These are phyloP conservation scores for Euplexia lucipara DNA, from an alignment of 2,888 invertebrate genomes.

Conservation along the genomic window DNA sequence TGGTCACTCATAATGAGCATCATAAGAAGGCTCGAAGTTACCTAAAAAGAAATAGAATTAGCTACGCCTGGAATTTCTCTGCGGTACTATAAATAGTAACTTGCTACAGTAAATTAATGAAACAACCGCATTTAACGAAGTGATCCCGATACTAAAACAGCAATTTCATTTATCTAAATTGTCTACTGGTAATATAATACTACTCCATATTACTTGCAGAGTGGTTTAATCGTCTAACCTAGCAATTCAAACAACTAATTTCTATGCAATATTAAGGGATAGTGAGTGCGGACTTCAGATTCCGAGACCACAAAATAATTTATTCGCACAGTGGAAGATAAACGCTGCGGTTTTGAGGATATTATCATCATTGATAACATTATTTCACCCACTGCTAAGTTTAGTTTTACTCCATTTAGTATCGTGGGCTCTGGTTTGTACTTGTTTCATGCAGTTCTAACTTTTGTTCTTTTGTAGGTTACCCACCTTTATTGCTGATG, in stretches of 20 bases:
- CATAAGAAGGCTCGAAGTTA: no score
- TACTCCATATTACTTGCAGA: conserved; percentile 54
- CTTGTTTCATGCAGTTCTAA: background rate
- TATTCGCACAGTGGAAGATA: conserved; percentile 19
- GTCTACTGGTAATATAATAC: conserved; percentile 60
- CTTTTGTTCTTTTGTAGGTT: background rate
- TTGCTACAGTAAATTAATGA: conserved; percentile 9
- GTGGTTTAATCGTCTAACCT: conserved; percentile 63
- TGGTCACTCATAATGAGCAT: no score
- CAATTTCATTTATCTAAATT: conserved; percentile 64
- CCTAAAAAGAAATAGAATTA: no score
- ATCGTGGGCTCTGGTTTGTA: background rate
- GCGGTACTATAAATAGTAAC: conserved; percentile 17
- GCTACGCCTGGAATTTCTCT: background rate
- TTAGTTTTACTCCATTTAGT: no score
- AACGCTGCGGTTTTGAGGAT: conserved; percentile 3
- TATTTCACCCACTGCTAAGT: background rate
- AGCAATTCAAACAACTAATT: conserved; percentile 68
- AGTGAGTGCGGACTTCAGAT: conserved; percentile 19
- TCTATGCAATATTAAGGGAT: conserved; percentile 49
- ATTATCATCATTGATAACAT: background rate
- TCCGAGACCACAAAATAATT: conserved; percentile 15
- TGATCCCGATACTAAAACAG: conserved; percentile 46
- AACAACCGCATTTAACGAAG: conserved; percentile 41
- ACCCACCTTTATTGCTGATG: background rate